Percentiles rank a stretch among this genome's conserved stretches.
Conservation (phyloP, 1,140 invertebrate genomes). For the Pseudobourletiella spinata region DNA sequence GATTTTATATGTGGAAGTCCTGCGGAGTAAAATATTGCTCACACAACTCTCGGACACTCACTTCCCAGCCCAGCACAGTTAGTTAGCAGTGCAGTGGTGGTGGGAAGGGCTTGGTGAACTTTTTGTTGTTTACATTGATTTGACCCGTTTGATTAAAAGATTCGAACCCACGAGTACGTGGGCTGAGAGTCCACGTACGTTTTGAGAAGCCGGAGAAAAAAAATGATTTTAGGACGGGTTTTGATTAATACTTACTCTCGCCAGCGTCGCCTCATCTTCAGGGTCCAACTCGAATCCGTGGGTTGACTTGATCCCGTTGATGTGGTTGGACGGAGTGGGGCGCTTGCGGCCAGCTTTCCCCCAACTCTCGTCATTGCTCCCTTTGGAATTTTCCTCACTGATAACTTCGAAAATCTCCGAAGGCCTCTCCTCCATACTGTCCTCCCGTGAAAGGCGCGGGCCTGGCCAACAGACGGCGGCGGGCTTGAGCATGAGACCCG, state of each 20-base stretch:
- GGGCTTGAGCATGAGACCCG: not conserved
- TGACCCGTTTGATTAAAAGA: too few species aligned
- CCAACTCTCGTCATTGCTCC: not conserved
- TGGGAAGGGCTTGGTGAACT: too few species aligned
- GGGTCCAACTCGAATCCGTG: not conserved
- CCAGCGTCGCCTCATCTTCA: constrained; percentile 27
- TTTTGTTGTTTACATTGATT: too few species aligned
- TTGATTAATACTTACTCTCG: constrained; percentile 28
- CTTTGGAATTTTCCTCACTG: not conserved
- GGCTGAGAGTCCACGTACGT: too few species aligned
- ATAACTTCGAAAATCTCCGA: not conserved
- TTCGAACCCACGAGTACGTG: too few species aligned
- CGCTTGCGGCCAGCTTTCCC: too few species aligned
- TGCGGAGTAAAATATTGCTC: too few species aligned
- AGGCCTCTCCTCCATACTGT: not conserved
- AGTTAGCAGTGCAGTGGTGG: too few species aligned
- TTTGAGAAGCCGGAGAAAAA: too few species aligned
- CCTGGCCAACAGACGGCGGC: not conserved
- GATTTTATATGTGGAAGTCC: too few species aligned
- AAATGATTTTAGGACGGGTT: not conserved
- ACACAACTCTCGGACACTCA: too few species aligned
- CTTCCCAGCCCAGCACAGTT: too few species aligned
- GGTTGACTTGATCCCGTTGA: not conserved
- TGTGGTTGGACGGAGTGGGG: not conserved
- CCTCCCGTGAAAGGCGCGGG: not conserved